A percentile compares a stretch with the other conserved stretches of the same genome.
phyloP scores from a whole-genome alignment of 37 sponge, comb jelly and placozoan genomes.

The Cliona cf. orientalis region DNA sequence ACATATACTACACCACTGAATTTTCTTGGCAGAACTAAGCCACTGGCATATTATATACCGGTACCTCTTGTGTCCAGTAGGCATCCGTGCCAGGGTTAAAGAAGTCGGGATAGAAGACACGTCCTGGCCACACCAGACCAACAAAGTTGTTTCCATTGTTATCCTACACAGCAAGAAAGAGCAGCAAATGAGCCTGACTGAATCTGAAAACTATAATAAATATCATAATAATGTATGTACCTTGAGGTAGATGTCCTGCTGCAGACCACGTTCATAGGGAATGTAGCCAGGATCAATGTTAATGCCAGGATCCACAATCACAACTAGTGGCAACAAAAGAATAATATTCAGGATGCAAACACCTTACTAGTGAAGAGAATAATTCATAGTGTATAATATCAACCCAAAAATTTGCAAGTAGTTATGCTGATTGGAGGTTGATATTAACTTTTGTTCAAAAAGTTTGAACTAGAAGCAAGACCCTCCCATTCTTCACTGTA shows the following conservation, averaged over 20 bases:
- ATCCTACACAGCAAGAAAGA: constrained; percentile 74
- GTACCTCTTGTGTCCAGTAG: constrained; percentile 74
- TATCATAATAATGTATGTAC: constrained; percentile 33
- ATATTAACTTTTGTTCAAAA: no score
- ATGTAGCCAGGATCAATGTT: constrained; percentile 45
- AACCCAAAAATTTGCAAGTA: no score
- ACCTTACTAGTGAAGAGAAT: background rate
- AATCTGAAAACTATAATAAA: no score
- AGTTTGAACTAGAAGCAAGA: no score
- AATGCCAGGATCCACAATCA: constrained; percentile 86
- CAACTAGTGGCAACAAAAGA: constrained; percentile 32
- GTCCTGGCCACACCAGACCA: constrained; percentile 81
- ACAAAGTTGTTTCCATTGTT: constrained; percentile 50
- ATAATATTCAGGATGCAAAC: background rate
- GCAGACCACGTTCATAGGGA: constrained; percentile 64
- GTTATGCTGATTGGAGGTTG: no score
- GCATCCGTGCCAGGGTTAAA: constrained; percentile 46
- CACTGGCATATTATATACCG: no score
- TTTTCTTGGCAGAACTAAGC: no score
- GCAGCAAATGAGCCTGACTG: no score
- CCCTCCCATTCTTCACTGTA: no score
- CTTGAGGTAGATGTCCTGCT: constrained; percentile 75
- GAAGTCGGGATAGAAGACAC: constrained; percentile 79
- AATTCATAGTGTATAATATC: background rate
- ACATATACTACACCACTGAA: no score